These are phyloP conservation scores for Blomia tropicalis DNA, from an alignment of 2,888 invertebrate genomes.

Conservation along the genomic window DNA sequence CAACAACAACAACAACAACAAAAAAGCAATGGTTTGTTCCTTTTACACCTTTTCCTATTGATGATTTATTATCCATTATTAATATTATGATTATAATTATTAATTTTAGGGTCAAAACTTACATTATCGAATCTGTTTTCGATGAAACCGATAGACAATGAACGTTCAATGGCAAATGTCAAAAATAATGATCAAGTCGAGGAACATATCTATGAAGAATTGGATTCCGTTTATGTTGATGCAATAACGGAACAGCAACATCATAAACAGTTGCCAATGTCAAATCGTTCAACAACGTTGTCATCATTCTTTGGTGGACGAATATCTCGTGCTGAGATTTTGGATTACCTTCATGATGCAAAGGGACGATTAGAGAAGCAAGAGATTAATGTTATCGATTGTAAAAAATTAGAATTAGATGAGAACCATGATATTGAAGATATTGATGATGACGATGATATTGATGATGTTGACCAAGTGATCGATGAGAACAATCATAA, in stretches of 20 bases:
- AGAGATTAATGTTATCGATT: constrained; percentile 22
- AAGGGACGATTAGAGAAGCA: constrained; percentile 27
- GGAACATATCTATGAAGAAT: constrained; percentile 26
- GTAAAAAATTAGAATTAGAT: constrained; percentile 24
- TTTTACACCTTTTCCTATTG: neutral
- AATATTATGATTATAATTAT: neutral
- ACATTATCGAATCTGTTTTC: neutral
- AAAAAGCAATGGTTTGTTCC: neutral
- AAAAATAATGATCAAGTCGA: neutral
- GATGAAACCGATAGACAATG: neutral
- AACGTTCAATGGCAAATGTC: neutral
- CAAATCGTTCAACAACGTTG: neutral
- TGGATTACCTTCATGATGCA: constrained; percentile 64
- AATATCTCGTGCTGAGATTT: constrained; percentile 63
- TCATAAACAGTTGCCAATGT: neutral
- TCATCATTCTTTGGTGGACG: constrained; percentile 33
- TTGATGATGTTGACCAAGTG: neutral
- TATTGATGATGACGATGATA: neutral
- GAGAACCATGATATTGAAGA: constrained; percentile 21
- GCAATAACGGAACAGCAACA: neutral
- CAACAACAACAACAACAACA: no score
- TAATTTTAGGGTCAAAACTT: neutral
- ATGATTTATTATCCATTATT: neutral
- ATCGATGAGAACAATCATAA: neutral
- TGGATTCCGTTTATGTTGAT: constrained; percentile 17